phyloP scores from a whole-genome alignment of 1,140 invertebrate species.

The Onthophagus taurus region DNA sequence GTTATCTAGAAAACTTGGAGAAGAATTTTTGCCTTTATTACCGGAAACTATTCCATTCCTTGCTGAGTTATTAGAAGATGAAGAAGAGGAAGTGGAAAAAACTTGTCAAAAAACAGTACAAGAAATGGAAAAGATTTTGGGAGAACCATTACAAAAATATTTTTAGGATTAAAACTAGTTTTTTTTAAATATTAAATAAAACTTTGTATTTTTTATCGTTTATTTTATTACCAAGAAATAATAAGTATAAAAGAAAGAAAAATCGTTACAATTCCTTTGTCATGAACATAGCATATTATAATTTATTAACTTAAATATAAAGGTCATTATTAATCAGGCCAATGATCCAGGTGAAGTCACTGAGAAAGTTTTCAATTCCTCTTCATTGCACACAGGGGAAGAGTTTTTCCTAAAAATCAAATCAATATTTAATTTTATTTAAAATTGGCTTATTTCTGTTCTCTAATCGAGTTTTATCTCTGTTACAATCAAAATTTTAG shows the following conservation, averaged over 20 bases:
- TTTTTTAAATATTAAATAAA: constrained; percentile 12
- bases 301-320: not conserved
- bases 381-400: constrained; percentile 3
- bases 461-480: no score
- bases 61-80: constrained; percentile 75
- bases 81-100: constrained; percentile 66
- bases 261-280: constrained; percentile 1
- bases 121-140: constrained; percentile 70
- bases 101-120: constrained; percentile 62
- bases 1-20: constrained; percentile 66
- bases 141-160: constrained; percentile 77
- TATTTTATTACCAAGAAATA: not conserved
- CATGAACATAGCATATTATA: not conserved
- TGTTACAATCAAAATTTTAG: not conserved
- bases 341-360: constrained; percentile 1
- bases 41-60: constrained; percentile 78
- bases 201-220: not conserved
- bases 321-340: constrained; percentile 1
- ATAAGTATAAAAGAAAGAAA: not conserved
- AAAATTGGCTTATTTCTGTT: not conserved
- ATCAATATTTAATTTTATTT: constrained; percentile 16
- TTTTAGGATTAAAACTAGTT: constrained; percentile 43
- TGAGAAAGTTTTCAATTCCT: constrained; percentile 10
- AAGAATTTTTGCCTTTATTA: constrained; percentile 68
- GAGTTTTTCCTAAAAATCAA: constrained; percentile 14